Percentiles rank a stretch among this genome's conserved stretches.
Conservation (phyloP, 2,113 vertebrate species). For the Cervus canadensis region DNA sequence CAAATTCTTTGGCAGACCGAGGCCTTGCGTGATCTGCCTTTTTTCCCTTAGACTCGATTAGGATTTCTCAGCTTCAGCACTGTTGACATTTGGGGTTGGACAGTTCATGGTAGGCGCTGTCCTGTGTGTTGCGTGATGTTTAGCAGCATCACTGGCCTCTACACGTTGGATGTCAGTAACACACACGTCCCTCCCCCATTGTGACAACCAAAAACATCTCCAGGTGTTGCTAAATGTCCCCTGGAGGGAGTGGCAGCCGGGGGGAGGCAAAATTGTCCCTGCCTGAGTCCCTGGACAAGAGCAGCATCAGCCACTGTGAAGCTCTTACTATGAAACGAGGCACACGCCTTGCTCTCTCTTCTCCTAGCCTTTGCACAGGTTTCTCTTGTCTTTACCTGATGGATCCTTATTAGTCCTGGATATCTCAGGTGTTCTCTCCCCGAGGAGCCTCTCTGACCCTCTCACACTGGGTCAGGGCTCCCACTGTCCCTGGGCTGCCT, state of each 20-base stretch:
- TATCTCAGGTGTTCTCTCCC: not conserved
- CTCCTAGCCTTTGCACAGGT: fast-evolving
- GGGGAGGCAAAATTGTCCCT: not conserved
- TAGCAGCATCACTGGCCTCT: not conserved
- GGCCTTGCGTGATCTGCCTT: not conserved
- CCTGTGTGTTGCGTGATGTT: not conserved
- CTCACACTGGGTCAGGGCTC: not conserved
- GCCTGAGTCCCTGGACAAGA: not conserved
- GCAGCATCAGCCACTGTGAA: not conserved
- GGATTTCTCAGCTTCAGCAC: not conserved
- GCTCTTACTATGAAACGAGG: not conserved
- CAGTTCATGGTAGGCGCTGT: not conserved
- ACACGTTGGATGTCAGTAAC: not conserved
- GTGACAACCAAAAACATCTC: not conserved
- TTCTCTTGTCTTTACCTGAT: not conserved
- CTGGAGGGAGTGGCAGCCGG: not conserved
- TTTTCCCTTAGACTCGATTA: not conserved
- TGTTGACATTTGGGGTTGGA: not conserved
- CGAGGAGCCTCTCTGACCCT: not conserved
- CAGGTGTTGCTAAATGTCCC: not conserved
- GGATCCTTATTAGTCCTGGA: not conserved
- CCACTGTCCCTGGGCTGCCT: not conserved
- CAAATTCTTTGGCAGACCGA: not conserved
- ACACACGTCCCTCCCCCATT: not conserved
- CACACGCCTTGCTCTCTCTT: not conserved